Percentiles rank a stretch among this genome's conserved stretches.
phyloP scores from a whole-genome alignment of 2,113 vertebrate genomes.

The Haliaeetus leucogaster region DNA sequence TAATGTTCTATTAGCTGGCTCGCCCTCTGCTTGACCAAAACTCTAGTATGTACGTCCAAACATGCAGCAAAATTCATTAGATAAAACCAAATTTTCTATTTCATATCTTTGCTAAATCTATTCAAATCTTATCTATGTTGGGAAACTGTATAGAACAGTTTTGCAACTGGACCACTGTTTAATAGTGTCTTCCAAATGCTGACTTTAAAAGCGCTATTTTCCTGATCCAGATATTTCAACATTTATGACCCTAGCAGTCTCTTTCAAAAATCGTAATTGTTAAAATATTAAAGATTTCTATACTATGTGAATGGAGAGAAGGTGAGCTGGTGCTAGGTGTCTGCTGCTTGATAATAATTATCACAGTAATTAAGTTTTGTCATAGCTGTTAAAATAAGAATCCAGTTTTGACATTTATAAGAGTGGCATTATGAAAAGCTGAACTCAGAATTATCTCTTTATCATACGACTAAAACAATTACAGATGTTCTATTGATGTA shows the following conservation, averaged over 20 bases:
- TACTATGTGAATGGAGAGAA: neutral
- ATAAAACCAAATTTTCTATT: neutral
- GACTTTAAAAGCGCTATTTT: neutral
- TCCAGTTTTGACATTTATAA: constrained; percentile 68
- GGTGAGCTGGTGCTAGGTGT: constrained; percentile 41
- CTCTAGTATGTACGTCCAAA: neutral
- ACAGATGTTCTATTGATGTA: constrained; percentile 68
- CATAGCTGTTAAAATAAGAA: constrained; percentile 50
- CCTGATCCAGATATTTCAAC: neutral
- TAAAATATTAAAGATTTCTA: constrained; percentile 30
- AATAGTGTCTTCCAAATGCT: neutral
- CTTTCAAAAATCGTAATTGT: neutral
- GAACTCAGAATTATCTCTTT: constrained; percentile 59
- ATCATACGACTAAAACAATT: constrained; percentile 63
- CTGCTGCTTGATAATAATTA: constrained; percentile 64
- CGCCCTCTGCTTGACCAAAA: neutral
- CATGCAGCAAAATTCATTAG: neutral
- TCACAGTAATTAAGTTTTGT: constrained; percentile 69
- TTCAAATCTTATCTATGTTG: neutral
- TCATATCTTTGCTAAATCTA: neutral
- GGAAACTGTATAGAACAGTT: neutral
- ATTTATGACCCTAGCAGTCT: neutral
- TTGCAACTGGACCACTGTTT: neutral
- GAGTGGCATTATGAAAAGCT: constrained; percentile 61
- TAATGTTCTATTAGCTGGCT: neutral